phyloP scores from a whole-genome alignment of 37 sponge, comb jelly and placozoan species.

The Chondrosia reniformis region DNA sequence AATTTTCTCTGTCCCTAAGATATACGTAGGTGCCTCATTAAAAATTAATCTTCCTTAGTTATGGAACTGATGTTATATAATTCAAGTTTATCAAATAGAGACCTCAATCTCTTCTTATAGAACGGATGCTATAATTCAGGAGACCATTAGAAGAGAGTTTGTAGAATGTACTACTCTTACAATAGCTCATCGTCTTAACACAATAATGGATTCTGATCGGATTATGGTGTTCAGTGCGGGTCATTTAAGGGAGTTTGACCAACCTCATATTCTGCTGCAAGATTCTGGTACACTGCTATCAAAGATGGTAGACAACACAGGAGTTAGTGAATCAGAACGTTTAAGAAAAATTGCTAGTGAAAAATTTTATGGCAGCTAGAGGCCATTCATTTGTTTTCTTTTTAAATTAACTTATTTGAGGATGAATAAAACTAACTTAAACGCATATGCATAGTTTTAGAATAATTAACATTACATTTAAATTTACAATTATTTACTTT shows the following conservation, averaged over 20 bases:
- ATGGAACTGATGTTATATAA: no score
- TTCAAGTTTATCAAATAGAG: no score
- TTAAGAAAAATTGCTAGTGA: constrained; percentile 21
- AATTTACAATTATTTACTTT: no score
- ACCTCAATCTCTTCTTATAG: constrained; percentile 10
- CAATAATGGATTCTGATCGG: constrained; percentile 68
- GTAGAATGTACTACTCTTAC: constrained; percentile 56
- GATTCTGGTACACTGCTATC: background rate
- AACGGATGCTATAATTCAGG: constrained; percentile 65
- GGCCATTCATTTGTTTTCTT: no score
- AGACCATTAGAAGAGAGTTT: constrained; percentile 46
- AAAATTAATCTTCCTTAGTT: no score
- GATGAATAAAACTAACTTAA: no score
- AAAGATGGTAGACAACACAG: constrained; percentile 25
- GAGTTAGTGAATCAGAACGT: constrained; percentile 16
- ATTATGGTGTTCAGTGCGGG: constrained; percentile 60
- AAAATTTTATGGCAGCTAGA: no score
- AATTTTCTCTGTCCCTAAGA: no score
- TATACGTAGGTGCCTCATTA: no score
- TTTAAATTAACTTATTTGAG: no score
- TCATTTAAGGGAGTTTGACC: constrained; percentile 39
- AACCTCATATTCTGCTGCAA: constrained; percentile 31
- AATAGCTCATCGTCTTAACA: constrained; percentile 70
- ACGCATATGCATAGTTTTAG: no score
- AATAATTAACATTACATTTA: no score